Base-by-base conservation (phyloP, 2,888 invertebrate species). In the Anagyrus pseudococci region DNA sequence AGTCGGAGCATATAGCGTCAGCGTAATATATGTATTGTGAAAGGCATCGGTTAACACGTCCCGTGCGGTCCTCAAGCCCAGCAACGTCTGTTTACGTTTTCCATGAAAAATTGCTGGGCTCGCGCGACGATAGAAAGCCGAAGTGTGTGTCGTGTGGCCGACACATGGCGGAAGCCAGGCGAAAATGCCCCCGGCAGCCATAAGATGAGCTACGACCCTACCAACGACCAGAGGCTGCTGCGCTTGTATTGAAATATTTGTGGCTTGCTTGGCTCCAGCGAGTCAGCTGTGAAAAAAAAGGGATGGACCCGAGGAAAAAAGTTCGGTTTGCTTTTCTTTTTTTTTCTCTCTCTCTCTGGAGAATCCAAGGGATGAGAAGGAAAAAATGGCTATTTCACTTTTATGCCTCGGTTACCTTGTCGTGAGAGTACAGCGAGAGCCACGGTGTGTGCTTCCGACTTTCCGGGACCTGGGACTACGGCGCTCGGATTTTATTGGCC, bases 151-250 rank as follows among this genome's bases (percentile, higher is more conserved):
- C 68, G 70, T 69, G 69, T 72, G 71, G 49, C 57, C 41, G 61
- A 67, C 74, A 74, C 71, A 74, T 74, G 73, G 68, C 70, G 73
- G 73, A 74, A 73, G 67, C n/a, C 60, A 8, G 62, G 62, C 48
- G 48, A 61, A 49, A 67, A 47, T 47, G 49, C 58, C 52, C 53
- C 53, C 61, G 10, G 8, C 8, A 4, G n/a, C 3, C 2, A 37
- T 37, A 37, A 4, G 2, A 37, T 37, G 2, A 13, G n/a, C n/a
- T n/a, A n/a, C n/a, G n/a, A n/a, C n/a, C n/a, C n/a, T 41, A 47
- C 59, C 10, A 37, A 13, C 33, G 15, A 13, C 33, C 10, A 29
- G 29, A 29, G 49, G 49, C n/a, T 19, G 2, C n/a, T n/a, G n/a
- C n/a, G n/a, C 23, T 44, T 29, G 40, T 47, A 61, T 53, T 60